Evolutionary conservation across 2,113 vertebrate species (phyloP).

Genomic region (Corythaixoides concolor): DNA sequence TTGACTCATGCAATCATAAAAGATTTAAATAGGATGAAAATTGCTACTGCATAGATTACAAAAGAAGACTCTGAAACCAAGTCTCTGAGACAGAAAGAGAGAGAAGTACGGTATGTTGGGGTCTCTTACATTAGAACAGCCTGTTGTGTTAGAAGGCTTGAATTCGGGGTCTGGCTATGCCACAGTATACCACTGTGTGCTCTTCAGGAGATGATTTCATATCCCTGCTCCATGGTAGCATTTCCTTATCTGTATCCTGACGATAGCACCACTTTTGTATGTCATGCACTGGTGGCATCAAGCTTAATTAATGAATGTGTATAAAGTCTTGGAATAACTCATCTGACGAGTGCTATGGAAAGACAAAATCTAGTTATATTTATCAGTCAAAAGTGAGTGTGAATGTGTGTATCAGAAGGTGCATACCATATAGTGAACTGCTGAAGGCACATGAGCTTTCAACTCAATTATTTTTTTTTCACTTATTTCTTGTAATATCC

Average conservation of each 20-base stretch:
- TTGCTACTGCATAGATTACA: conserved; percentile 53
- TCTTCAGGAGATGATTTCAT: background rate
- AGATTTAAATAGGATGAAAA: conserved; percentile 71
- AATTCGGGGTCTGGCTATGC: background rate
- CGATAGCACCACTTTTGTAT: background rate
- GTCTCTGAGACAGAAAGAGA: conserved; percentile 12
- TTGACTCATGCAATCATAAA: conserved; percentile 67
- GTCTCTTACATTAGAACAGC: background rate
- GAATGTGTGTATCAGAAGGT: background rate
- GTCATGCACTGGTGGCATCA: background rate
- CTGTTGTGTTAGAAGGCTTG: background rate
- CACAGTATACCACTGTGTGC: background rate
- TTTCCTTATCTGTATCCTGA: background rate
- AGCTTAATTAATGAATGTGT: background rate
- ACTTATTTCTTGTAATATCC: background rate
- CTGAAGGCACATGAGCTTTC: background rate
- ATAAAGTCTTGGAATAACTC: background rate
- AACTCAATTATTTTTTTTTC: conserved; percentile 1
- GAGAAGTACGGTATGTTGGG: background rate
- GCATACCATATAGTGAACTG: background rate
- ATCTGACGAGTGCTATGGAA: background rate
- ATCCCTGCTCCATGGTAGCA: background rate
- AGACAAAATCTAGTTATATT: background rate
- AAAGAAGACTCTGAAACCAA: conserved; percentile 49
- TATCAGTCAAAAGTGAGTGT: background rate